phyloP scores from a whole-genome alignment of 2,113 vertebrate species.

The Neodontobutis hainanensis region DNA sequence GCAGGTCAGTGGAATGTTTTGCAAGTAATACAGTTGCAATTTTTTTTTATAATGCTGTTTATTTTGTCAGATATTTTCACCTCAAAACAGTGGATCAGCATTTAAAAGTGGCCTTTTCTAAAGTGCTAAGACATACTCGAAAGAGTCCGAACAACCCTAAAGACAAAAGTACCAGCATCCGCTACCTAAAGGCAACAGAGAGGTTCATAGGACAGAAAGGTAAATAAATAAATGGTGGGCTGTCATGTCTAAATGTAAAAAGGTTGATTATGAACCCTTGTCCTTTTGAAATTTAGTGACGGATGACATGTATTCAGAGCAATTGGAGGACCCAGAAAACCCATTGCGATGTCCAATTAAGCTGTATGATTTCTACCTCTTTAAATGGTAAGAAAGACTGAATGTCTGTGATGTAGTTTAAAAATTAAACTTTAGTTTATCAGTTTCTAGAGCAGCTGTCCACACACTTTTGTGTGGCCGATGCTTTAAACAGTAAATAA shows the following conservation, averaged over 20 bases:
- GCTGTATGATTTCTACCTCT: slow-evolving; percentile 99
- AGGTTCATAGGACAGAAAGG: slow-evolving; percentile 96
- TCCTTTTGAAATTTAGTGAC: slow-evolving; percentile 82
- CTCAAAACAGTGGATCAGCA: slow-evolving; percentile 98
- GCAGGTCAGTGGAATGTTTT: neutral
- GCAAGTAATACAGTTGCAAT: neutral
- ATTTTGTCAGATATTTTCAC: slow-evolving; percentile 87
- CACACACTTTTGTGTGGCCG: neutral
- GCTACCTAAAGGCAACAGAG: slow-evolving; percentile 93
- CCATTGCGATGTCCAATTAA: slow-evolving; percentile 98
- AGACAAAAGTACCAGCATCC: slow-evolving; percentile 98
- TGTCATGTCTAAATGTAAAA: neutral
- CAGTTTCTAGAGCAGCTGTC: too few relatives aligned
- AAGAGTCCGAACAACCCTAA: slow-evolving; percentile 98
- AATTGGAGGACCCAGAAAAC: slow-evolving; percentile 97
- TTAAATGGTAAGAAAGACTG: slow-evolving; percentile 90
- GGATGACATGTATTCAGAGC: slow-evolving; percentile 99
- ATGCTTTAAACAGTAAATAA: neutral
- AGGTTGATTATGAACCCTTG: neutral
- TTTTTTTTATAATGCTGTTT: neutral
- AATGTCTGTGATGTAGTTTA: too few relatives aligned
- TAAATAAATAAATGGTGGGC: slow-evolving; percentile 34
- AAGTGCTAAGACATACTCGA: slow-evolving; percentile 96
- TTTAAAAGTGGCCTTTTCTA: slow-evolving; percentile 97
- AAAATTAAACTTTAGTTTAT: too few relatives aligned